Conservation (phyloP, 2,113 vertebrate species). For the Myiagra hebetior region DNA sequence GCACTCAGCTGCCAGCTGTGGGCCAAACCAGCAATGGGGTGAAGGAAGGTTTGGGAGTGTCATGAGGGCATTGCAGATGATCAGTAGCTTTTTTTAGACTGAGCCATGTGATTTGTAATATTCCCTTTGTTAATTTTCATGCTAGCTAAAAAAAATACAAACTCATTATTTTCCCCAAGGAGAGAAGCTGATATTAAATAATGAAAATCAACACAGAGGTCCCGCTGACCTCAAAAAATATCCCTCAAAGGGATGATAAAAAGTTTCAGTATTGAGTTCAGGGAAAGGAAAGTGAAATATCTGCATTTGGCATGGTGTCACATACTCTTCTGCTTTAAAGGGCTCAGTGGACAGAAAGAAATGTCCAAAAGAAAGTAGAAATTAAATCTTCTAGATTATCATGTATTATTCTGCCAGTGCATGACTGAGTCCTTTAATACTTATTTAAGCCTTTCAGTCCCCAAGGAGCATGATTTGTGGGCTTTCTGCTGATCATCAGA, state of each 20-base stretch:
- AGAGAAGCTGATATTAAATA: background rate
- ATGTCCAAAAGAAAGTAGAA: background rate
- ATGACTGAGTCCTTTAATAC: background rate
- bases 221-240: background rate
- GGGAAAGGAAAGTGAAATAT: background rate
- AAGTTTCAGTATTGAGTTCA: background rate
- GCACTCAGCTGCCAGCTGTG: background rate
- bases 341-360: background rate
- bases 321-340: background rate
- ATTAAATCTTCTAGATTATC: background rate
- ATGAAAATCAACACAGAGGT: background rate
- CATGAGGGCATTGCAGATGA: constrained; percentile 6
- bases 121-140: background rate
- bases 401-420: background rate
- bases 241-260: background rate
- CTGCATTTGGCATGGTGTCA: background rate
- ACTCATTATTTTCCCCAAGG: background rate
- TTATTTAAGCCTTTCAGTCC: background rate
- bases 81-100: constrained; percentile 33
- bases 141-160: background rate
- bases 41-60: constrained; percentile 3
- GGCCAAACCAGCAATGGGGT: constrained; percentile 13
- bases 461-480: background rate
- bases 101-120: background rate
- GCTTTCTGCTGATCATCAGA: background rate